Conservation (phyloP, 2,888 invertebrate genomes). For the Tromatobia lineatoria region DNA sequence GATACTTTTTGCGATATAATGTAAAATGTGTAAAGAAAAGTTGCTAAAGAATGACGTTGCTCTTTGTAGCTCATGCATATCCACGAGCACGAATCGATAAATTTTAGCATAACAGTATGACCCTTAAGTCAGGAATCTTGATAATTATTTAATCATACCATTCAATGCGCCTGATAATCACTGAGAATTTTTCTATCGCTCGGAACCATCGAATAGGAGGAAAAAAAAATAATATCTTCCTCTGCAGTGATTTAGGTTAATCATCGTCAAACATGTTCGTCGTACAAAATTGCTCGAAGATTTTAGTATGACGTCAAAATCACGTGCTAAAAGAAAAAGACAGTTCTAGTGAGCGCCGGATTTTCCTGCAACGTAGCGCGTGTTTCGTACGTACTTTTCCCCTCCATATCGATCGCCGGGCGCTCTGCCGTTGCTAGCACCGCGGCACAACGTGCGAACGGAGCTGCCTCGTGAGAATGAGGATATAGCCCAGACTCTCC, state of each 20-base stretch:
- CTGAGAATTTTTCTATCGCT: neutral
- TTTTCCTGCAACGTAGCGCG: slow-evolving; percentile 35
- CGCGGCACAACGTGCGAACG: slow-evolving; percentile 56
- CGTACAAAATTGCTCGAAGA: neutral
- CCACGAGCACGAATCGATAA: neutral
- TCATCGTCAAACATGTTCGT: neutral
- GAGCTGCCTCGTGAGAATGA: slow-evolving; percentile 56
- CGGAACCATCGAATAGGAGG: neutral
- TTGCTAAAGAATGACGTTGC: neutral
- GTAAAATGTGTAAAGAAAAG: neutral
- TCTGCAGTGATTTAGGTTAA: neutral
- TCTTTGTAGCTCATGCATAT: neutral
- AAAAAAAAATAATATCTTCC: neutral
- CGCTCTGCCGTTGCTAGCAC: slow-evolving; percentile 33
- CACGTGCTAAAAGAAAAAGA: neutral
- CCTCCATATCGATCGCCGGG: slow-evolving; percentile 59
- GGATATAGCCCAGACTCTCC: slow-evolving; percentile 41
- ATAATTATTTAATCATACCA: slow-evolving; percentile 2
- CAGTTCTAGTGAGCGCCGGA: slow-evolving; percentile 20
- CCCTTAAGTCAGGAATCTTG: neutral
- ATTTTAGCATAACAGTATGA: neutral
- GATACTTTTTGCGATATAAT: neutral
- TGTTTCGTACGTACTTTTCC: slow-evolving; percentile 26
- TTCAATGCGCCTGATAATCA: neutral
- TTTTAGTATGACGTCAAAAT: neutral